Evolutionary conservation across 2,888 invertebrate genomes (phyloP).

Genomic region (Tortricodes alternella): DNA sequence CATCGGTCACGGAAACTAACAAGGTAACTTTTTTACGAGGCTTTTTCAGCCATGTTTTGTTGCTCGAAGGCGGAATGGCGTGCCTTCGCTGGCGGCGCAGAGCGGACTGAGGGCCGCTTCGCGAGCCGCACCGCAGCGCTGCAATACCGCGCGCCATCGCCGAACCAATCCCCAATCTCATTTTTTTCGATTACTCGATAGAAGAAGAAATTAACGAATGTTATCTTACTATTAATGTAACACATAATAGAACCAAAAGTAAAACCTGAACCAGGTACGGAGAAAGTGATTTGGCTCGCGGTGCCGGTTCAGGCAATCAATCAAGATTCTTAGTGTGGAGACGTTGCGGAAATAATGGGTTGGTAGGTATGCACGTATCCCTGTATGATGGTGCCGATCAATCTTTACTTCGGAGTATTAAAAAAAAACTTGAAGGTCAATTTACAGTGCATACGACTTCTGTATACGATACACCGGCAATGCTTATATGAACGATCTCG

Average conservation of each 20-base stretch:
- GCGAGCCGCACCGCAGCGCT: conserved; percentile 42
- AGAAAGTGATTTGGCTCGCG: conserved; percentile 55
- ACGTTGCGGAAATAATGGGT: conserved; percentile 39
- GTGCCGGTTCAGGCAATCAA: conserved; percentile 51
- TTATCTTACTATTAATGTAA: conserved; percentile 53
- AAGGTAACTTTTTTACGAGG: conserved; percentile 51
- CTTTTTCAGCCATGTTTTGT: conserved; percentile 58
- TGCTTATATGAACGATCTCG: not conserved
- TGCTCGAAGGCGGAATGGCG: conserved; percentile 44
- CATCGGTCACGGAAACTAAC: conserved; percentile 43
- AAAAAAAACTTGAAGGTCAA: conserved; percentile 34
- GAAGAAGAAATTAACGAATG: conserved; percentile 66
- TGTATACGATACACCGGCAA: no score
- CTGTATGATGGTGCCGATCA: conserved; percentile 35
- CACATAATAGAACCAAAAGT: conserved; percentile 55
- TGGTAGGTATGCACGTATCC: conserved; percentile 1
- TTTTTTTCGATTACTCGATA: conserved; percentile 69
- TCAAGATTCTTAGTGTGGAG: conserved; percentile 52
- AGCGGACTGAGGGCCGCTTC: conserved; percentile 49
- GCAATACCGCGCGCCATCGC: conserved; percentile 62
- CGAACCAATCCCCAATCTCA: conserved; percentile 69
- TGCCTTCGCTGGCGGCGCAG: conserved; percentile 58
- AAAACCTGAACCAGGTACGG: conserved; percentile 47
- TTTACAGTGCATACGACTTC: conserved; percentile 11
- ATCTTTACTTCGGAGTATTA: conserved; percentile 34